These are phyloP conservation scores for Poeciliopsis turrubarensis DNA, from an alignment of 2,113 vertebrate genomes.

Conservation along the genomic window DNA sequence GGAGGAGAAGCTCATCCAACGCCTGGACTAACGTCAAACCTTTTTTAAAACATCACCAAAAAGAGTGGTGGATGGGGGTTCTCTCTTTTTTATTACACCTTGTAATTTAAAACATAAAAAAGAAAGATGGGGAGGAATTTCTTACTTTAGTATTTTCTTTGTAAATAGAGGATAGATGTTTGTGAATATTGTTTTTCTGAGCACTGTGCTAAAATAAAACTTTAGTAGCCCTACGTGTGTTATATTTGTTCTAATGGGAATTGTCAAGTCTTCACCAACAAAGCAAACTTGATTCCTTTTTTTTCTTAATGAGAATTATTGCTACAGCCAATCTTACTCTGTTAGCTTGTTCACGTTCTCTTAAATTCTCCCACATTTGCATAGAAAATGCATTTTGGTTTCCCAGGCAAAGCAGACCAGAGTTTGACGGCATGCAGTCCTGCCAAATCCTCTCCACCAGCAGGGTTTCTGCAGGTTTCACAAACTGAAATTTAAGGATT, in stretches of 20 bases:
- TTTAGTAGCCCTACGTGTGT: background rate
- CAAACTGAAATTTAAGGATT: too few relatives aligned
- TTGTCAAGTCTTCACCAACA: background rate
- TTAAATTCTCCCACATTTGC: too few relatives aligned
- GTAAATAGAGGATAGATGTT: background rate
- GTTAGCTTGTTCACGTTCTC: too few relatives aligned
- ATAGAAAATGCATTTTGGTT: too few relatives aligned
- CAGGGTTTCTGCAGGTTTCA: too few relatives aligned
- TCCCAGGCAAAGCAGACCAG: too few relatives aligned
- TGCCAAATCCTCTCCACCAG: too few relatives aligned
- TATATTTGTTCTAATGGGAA: background rate
- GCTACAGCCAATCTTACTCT: too few relatives aligned
- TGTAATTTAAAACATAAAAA: background rate
- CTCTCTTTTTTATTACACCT: background rate
- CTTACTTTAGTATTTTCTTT: background rate
- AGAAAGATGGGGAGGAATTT: too few relatives aligned
- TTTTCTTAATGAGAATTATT: too few relatives aligned
- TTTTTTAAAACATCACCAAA: background rate
- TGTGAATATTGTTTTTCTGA: background rate
- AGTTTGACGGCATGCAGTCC: too few relatives aligned
- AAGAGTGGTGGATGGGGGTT: background rate
- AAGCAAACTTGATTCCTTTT: too few relatives aligned
- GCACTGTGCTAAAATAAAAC: background rate
- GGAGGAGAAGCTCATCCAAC: constrained; percentile 97
- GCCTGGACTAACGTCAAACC: constrained; percentile 73